phyloP scores from a whole-genome alignment of 2,888 invertebrate species.

The Glyphotaelius pellucidus region DNA sequence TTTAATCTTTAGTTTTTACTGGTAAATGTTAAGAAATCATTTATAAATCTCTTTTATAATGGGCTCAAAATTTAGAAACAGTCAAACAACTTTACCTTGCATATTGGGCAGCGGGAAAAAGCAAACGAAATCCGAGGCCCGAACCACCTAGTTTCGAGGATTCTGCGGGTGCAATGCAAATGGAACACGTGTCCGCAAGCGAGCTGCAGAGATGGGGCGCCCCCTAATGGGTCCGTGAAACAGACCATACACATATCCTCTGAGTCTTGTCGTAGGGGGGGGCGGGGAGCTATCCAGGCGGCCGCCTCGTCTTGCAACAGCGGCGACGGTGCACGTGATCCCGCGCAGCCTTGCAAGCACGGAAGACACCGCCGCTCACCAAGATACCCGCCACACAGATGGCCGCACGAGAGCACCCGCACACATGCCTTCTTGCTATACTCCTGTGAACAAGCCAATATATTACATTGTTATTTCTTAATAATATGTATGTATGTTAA shows the following conservation, averaged over 20 bases:
- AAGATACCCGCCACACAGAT: constrained; percentile 95
- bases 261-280: constrained; percentile 92
- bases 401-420: constrained; percentile 90
- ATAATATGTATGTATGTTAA: too few species aligned
- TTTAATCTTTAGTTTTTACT: too few species aligned
- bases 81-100: constrained; percentile 82
- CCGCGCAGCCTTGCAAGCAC: constrained; percentile 90
- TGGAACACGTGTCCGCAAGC: constrained; percentile 98
- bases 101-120: constrained; percentile 97
- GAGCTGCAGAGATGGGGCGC: constrained; percentile 94
- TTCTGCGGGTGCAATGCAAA: constrained; percentile 91
- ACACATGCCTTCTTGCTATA: constrained; percentile 89
- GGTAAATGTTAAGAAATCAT: too few species aligned
- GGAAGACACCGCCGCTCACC: constrained; percentile 91
- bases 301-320: constrained; percentile 86
- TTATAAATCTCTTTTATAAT: not conserved
- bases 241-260: constrained; percentile 99
- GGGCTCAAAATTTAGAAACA: not conserved
- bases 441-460: constrained; percentile 76
- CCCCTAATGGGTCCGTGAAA: constrained; percentile 97
- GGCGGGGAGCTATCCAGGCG: constrained; percentile 86
- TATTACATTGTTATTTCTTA: not conserved
- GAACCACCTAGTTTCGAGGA: constrained; percentile 92
- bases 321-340: constrained; percentile 91
- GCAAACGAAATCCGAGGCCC: constrained; percentile 98